Percentiles rank a stretch among this genome's conserved stretches.
These are phyloP conservation scores for Apodemus agrarius DNA, from an alignment of 2,797 vertebrate genomes.

Conservation along the genomic window DNA sequence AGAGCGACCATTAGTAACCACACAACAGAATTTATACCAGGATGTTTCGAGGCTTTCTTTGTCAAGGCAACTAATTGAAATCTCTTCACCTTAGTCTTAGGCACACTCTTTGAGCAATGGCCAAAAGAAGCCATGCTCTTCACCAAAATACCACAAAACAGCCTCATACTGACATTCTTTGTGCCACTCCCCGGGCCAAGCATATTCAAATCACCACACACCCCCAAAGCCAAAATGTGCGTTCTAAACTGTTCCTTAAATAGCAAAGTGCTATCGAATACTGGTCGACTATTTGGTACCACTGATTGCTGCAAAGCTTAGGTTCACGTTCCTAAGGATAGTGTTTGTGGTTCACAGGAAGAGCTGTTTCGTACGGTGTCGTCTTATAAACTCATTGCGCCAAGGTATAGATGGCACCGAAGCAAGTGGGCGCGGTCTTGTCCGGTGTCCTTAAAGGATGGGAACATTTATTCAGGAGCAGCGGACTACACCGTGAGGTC, in stretches of 20 bases:
- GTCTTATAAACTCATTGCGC: slow-evolving; percentile 86
- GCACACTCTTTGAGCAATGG: too few species aligned
- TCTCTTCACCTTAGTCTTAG: too few species aligned
- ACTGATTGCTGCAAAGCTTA: background rate
- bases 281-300: background rate
- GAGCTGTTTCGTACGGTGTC: slow-evolving; percentile 89
- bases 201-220: background rate
- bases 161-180: too few species aligned
- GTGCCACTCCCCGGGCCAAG: background rate
- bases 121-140: too few species aligned
- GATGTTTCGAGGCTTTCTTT: too few species aligned
- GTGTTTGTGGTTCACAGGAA: slow-evolving; percentile 87
- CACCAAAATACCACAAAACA: too few species aligned
- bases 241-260: slow-evolving; percentile 25
- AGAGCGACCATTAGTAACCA: too few species aligned
- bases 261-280: slow-evolving; percentile 10
- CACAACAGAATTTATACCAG: too few species aligned
- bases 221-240: background rate
- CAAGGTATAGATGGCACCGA: slow-evolving; percentile 92
- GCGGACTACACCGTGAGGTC: slow-evolving; percentile 93
- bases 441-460: slow-evolving; percentile 94
- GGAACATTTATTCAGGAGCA: slow-evolving; percentile 89
- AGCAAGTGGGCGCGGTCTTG: slow-evolving; percentile 94
- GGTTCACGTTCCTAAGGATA: background rate
- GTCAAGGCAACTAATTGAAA: too few species aligned